Conservation (phyloP, 1,140 invertebrate genomes). For the Cydia splendana region DNA sequence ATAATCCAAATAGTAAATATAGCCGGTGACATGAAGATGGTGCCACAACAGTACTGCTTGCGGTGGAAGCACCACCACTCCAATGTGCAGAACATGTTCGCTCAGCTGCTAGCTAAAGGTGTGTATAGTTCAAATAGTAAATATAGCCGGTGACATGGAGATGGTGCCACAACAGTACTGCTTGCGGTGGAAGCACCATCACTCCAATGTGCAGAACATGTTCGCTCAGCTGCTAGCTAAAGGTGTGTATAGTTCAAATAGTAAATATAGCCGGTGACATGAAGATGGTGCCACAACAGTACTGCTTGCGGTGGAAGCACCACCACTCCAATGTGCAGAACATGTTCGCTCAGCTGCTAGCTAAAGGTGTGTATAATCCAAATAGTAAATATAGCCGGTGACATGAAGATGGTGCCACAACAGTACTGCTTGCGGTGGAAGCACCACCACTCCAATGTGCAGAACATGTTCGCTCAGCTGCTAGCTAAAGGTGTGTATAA, state of each 20-base stretch:
- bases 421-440: too few species aligned
- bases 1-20: too few species aligned
- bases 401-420: too few species aligned
- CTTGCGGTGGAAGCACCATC: conserved; percentile 97
- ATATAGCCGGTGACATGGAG: conserved; percentile 36
- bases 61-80: conserved; percentile 96
- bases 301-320: conserved; percentile 94
- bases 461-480: too few species aligned
- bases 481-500: too few species aligned
- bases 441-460: too few species aligned
- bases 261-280: conserved; percentile 24
- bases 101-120: conserved; percentile 88
- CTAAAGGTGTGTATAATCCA: too few species aligned
- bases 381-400: too few species aligned
- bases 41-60: conserved; percentile 91
- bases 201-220: conserved; percentile 93
- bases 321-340: conserved; percentile 71
- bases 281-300: conserved; percentile 89
- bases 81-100: conserved; percentile 94
- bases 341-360: too few species aligned
- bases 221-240: conserved; percentile 91
- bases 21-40: conserved; percentile 75
- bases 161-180: conserved; percentile 90
- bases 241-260: conserved; percentile 49
- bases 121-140: too few species aligned